Evolutionary conservation across 2,113 vertebrate species (phyloP), one percentile per base, ranked within the genome.

Genomic region (Bucco capensis): DNA sequence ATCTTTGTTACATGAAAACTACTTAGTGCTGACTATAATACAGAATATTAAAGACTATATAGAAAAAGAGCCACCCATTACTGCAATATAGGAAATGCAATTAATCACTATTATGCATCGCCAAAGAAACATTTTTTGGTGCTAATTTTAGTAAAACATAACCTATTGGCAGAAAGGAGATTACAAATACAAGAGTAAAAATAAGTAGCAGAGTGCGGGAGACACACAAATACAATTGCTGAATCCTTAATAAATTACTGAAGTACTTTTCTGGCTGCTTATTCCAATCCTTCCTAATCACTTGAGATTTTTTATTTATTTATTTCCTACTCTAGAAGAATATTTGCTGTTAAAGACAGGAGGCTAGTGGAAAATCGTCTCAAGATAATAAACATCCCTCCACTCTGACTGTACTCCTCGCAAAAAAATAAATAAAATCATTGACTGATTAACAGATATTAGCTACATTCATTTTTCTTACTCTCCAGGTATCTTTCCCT

Each of bases 81-180:
- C 47, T 78, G 54, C 58, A 95, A 50, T 79, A 78, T 94, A 85
- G 30, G 35, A 88, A 91, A 87, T 72, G 9, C 0, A 0, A 75
- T 76, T 86, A 89, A 92, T 96, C 86, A 70, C 19, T 92, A 8
- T 28, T n/a, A 18, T 78, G 37, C 2, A 1, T 58, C 90, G 72
- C 65, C 86, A 92, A 88, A 78, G 64, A 90, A 93, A 91, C 56
- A 93, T 88, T 93, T 79, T 10, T 60, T 69, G 92, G 50, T 44
- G 27, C 57, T 83, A 83, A 92, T 90, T 94, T 90, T 2, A 94
- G 82, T 75, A 92, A 82, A 94, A 89, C 93, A 95, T 44, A 96
- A 80, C 69, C 33, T n/a, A 31, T 61, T 8, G 38, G 25, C 33
- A 94, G 89, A 92, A 90, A 95, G 9, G 33, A 50, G 15, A 79